A percentile compares a stretch with the other conserved stretches of the same genome.
Conservation (phyloP, 2,797 vertebrate genomes). For the Manis crassicaudata region DNA sequence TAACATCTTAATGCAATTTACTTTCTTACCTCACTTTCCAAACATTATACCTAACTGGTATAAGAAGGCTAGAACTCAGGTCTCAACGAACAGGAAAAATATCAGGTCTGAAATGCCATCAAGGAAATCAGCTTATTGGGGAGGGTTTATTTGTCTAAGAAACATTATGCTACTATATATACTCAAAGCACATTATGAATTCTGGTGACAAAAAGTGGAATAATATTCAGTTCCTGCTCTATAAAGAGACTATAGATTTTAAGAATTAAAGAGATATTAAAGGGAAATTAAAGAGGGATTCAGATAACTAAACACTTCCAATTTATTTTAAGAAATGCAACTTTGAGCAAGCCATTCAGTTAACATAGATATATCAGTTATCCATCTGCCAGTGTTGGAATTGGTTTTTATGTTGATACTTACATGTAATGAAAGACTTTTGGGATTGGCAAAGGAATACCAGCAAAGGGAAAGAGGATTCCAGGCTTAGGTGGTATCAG, state of each 20-base stretch:
- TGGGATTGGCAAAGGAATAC: neutral
- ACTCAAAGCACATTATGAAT: neutral
- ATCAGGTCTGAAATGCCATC: neutral
- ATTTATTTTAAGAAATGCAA: neutral
- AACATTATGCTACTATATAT: neutral
- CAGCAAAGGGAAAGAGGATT: neutral
- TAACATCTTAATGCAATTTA: neutral
- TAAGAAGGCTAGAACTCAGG: neutral
- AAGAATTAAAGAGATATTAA: constrained; percentile 3
- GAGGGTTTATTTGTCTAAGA: neutral
- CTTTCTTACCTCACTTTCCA: neutral
- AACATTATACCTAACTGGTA: neutral
- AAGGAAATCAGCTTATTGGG: neutral
- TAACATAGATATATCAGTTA: neutral
- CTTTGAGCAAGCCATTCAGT: neutral
- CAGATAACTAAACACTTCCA: neutral
- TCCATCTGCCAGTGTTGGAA: neutral
- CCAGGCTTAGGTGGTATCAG: neutral
- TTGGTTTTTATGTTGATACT: neutral
- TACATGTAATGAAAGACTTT: neutral
- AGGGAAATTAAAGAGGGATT: neutral
- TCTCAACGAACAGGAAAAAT: neutral
- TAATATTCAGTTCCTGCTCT: neutral
- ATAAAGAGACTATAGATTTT: neutral
- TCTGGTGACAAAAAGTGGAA: neutral